Base-by-base conservation (phyloP, 2,888 invertebrate species). In the Herminia tarsipennalis region DNA sequence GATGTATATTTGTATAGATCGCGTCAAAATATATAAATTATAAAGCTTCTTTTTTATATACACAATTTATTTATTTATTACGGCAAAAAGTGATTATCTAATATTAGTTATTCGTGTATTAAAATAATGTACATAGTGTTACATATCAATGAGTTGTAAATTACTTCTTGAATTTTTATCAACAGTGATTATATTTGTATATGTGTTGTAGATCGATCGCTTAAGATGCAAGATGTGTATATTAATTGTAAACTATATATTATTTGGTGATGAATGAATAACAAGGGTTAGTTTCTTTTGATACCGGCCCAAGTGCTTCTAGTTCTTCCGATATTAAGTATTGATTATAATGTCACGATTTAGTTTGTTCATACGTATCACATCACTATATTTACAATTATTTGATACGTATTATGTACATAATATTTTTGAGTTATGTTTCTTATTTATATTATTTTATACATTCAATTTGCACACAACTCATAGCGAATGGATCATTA, bases 111-210 rank as follows among this genome's bases (percentile, higher is more conserved):
- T 65, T 51, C 52, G 65, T 61, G 59, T 64, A 68, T 60, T 53
- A 54, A 66, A 54, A 40, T 70, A 68, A 61, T 87, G 84, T 85
- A 81, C 66, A 84, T 83, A 83, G 71, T 79, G 73, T 82, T 76
- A 83, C 82, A 85, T 85, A 86, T 83, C 82, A 80, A 52, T 69
- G 64, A 70, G 65, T 59, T 81, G 76, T 83, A 80, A 71, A 78
- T 71, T 68, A 48, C 48, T 45, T 47, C 34, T 42, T 39, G 37
- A 21, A 51, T 63, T 50, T 56, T 51, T 34, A 45, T 54, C 61
- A 59, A 59, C 44, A 28, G 57, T 58, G 50, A 49, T n/a, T n/a
- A n/a, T 67, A 59, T 72, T 57, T 76, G 69, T 75, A 70, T 68
- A 71, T 74, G 56, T 62, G 58, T 65, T 53, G 37, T 55, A 58